These are phyloP conservation scores for Triplophysa dalaica DNA, from an alignment of 2,113 vertebrate genomes.

Conservation along the genomic window DNA sequence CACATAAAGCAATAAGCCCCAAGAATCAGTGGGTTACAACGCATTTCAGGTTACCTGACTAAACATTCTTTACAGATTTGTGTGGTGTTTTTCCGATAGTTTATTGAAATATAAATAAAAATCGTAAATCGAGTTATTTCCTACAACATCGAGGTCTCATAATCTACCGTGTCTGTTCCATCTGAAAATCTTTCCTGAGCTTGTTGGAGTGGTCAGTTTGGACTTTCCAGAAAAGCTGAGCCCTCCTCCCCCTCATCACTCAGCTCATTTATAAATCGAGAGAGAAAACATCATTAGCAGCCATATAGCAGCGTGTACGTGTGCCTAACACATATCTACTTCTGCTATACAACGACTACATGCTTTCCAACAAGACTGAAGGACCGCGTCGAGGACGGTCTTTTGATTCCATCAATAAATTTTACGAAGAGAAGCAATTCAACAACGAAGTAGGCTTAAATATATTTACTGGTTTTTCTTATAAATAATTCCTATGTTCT, in stretches of 20 bases:
- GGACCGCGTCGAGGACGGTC: constrained; percentile 66
- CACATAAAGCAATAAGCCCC: too few species aligned
- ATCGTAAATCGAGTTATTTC: too few species aligned
- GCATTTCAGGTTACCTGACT: too few species aligned
- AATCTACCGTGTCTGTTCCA: neutral
- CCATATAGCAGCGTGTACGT: neutral
- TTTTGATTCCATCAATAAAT: constrained; percentile 68
- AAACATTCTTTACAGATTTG: too few species aligned
- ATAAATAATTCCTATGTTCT: too few species aligned
- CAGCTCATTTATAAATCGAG: constrained; percentile 33
- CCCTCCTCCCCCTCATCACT: constrained; percentile 16
- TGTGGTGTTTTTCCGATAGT: too few species aligned
- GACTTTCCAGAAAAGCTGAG: neutral
- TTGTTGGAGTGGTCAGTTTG: neutral
- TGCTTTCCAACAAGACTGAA: constrained; percentile 62
- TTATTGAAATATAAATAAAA: too few species aligned
- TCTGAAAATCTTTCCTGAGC: neutral
- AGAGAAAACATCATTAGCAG: constrained; percentile 26
- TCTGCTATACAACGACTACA: constrained; percentile 32
- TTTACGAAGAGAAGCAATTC: constrained; percentile 64
- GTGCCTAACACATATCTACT: neutral
- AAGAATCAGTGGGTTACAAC: too few species aligned
- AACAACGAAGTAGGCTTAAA: constrained; percentile 65
- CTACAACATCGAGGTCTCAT: too few species aligned
- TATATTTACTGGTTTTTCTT: neutral